Percentiles rank a stretch among this genome's conserved stretches.
phyloP scores from a whole-genome alignment of 2,113 vertebrate species.

The Entomyzon cyanotis region DNA sequence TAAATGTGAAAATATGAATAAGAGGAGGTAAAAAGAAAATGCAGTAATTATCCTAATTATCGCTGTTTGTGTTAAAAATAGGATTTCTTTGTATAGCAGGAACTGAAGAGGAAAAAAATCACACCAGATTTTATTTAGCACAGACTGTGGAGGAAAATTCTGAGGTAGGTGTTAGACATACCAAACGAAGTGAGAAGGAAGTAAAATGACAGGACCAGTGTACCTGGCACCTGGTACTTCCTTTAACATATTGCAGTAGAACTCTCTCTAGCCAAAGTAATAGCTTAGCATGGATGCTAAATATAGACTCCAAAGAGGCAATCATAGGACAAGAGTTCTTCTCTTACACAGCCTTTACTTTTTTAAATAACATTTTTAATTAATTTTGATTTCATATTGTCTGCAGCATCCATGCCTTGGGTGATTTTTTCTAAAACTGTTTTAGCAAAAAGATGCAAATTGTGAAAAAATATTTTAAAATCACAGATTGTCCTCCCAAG shows the following conservation, averaged over 20 bases:
- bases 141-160: not conserved
- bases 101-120: not conserved
- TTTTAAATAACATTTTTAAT: not conserved
- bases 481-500: not conserved
- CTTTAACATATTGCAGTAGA: not conserved
- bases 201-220: not conserved
- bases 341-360: not conserved
- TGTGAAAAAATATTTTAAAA: not conserved
- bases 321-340: not conserved
- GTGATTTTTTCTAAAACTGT: not conserved
- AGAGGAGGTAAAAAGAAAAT: not conserved
- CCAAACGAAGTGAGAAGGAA: not conserved
- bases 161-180: not conserved
- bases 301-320: not conserved
- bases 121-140: not conserved
- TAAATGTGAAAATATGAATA: not conserved
- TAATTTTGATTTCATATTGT: not conserved
- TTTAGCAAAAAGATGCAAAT: not conserved
- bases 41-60: not conserved
- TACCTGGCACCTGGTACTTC: not conserved
- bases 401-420: not conserved
- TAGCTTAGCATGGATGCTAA: not conserved
- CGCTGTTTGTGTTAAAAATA: not conserved
- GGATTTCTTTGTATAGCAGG: not conserved
- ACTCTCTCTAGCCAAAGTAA: not conserved